Percentiles rank a stretch among this genome's conserved stretches.
Conservation (phyloP, 2,113 vertebrate species). For the Neopipo cinnamomea region DNA sequence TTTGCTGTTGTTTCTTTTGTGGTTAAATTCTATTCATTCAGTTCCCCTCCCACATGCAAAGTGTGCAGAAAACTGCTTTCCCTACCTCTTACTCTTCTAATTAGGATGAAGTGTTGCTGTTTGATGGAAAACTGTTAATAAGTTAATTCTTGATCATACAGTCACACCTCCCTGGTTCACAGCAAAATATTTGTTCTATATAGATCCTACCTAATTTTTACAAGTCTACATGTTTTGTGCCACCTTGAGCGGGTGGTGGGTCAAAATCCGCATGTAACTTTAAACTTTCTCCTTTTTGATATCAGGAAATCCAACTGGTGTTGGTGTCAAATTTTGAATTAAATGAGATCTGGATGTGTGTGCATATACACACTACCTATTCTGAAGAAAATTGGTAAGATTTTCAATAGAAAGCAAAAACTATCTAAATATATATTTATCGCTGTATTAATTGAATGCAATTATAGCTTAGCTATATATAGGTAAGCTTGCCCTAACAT, state of each 20-base stretch:
- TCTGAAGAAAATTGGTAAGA: not conserved
- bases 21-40: not conserved
- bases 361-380: not conserved
- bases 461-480: not conserved
- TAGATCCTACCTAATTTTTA: not conserved
- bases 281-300: not conserved
- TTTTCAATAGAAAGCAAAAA: conserved; percentile 29
- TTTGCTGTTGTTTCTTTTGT: not conserved
- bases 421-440: not conserved
- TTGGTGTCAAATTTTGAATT: not conserved
- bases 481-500: not conserved
- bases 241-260: not conserved
- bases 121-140: not conserved
- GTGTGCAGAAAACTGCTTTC: not conserved
- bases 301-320: not conserved
- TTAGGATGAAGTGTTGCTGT: not conserved
- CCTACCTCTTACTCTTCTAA: not conserved
- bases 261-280: not conserved
- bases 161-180: not conserved
- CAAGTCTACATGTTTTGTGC: not conserved
- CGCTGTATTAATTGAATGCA: not conserved
- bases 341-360: not conserved
- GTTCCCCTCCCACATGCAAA: not conserved
- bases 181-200: not conserved
- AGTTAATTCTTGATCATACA: not conserved